Base-by-base conservation (phyloP, 2,888 invertebrate genomes). In the Cosmopolites sordidus region DNA sequence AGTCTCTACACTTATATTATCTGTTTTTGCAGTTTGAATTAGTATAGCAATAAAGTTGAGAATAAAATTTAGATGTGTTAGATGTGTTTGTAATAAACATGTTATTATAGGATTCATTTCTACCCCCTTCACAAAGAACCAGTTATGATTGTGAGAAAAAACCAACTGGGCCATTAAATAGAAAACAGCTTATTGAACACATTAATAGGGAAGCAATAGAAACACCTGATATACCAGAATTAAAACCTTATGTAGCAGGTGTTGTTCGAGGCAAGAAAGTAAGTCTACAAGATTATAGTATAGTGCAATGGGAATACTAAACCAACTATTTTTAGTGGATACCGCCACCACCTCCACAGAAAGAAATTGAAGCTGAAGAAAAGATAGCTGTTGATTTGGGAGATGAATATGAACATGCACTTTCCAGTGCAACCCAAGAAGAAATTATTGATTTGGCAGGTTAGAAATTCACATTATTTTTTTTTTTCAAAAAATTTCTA, bases 401-500 rank as follows among this genome's bases (percentile, higher is more conserved):
- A 58, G 93, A 93, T 69, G 95, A 95, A 73, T 93, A 94, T 71
- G 94, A 95, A 72, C 82, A 85, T 68, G 95, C 95, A n/a, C 80
- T 97, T 59, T 83, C 81, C 33, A 80, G 81, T 68, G 96, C 96
- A 47, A 83, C 90, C 62, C 95, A 96, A 76, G 92, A 94, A 74
- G 96, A 97, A 81, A 90, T 99, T 69, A 99, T 99, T 69, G 99
- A 99, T 78, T 83, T 99, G 73, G 99, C 99, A 68, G 89, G 89
- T 89, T 2, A 33, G 33, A 22, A 22, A 22, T 22, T 22, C n/a
- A n/a, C n/a, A 27, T 9, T 27, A 27, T 9, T 27, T 27, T 9
- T 27, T 9, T 27, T 27, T 27, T 27, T 27, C 5, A 9, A 27
- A 6, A 9, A 9, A 6, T 27, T 27, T 27, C 5, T 27, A 27